Base-by-base conservation (phyloP, 2,113 vertebrate genomes). In the Pseudonaja textilis region DNA sequence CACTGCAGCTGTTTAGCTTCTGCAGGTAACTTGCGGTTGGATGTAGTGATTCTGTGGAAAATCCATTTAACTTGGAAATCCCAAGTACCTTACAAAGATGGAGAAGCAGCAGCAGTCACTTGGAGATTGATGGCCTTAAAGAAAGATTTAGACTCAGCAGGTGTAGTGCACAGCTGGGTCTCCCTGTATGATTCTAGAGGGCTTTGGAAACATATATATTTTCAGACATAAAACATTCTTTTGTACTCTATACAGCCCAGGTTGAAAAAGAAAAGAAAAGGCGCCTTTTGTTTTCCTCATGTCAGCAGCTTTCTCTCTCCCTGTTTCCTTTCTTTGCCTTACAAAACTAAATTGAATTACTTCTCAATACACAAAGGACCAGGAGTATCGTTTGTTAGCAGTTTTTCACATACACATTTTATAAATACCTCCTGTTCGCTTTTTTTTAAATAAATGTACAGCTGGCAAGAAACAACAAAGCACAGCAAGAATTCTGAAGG, bases 101-200 rank as follows among this genome's bases (percentile, higher is more conserved):
- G 55, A 96, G 74, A 81, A 81, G 74, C 87, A 95, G 93, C 4
- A 95, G 92, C 39, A 89, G 92, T 74, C 88, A 74, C 74, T 50
- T 85, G 59, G 93, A 94, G 94, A 95, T 74, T 96, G 91, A 96
- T 96, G 91, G 93, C 50, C 85, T 95, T 91, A 94, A 47, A 95
- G 95, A 96, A 91, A 96, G 96, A 96, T 97, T 96, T 96, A 96
- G 94, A 94, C 94, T 89, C 23, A 50, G 89, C 89, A 94, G 93
- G 95, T 96, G 91, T 85, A 90, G 22, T 85, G 92, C 94, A 94
- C 94, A 96, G 95, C 95, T 96, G 96, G 94, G 59, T 26, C 89
- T 93, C 95, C 93, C 54, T 93, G 57, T 57, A 93, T 29, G 90
- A 93, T 57, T 96, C 94, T 89, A 90, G 59, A 93, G 52, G 93